Evolutionary conservation across 2,888 invertebrate genomes (phyloP).

Genomic region (Oxycera nigricornis): DNA sequence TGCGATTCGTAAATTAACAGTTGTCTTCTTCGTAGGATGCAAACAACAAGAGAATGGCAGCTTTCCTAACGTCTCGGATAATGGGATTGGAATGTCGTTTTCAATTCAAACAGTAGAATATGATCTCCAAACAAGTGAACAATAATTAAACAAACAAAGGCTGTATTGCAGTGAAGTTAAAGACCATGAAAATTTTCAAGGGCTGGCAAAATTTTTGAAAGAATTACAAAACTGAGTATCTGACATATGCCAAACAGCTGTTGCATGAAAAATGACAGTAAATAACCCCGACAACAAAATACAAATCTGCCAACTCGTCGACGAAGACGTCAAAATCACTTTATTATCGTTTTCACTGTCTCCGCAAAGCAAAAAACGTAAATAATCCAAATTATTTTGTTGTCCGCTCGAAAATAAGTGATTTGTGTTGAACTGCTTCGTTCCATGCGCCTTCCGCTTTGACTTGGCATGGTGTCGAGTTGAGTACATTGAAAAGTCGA

Average conservation of each 20-base stretch:
- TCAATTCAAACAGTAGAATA: no score
- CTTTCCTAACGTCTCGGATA: no score
- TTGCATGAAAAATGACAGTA: background rate
- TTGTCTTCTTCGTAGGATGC: background rate
- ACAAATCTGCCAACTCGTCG: slow-evolving; percentile 45
- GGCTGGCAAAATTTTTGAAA: background rate
- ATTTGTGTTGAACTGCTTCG: background rate
- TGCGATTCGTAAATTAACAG: background rate
- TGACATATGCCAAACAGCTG: slow-evolving; percentile 44
- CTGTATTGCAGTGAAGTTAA: no score
- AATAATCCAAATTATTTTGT: slow-evolving; percentile 35
- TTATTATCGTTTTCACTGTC: background rate
- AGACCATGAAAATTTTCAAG: background rate
- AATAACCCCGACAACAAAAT: slow-evolving; percentile 18
- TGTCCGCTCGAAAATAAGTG: background rate
- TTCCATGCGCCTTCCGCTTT: background rate
- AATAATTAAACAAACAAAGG: no score
- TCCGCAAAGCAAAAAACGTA: slow-evolving; percentile 24
- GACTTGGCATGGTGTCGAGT: slow-evolving; percentile 8
- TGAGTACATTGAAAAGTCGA: background rate
- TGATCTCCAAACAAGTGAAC: no score
- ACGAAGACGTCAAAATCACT: slow-evolving; percentile 26
- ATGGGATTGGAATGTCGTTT: no score
- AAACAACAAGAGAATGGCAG: no score
- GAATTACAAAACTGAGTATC: background rate